Percentiles rank a stretch among this genome's conserved stretches.
Evolutionary conservation across 2,888 invertebrate genomes (phyloP).

Genomic region (Blastobasis lacticolella): DNA sequence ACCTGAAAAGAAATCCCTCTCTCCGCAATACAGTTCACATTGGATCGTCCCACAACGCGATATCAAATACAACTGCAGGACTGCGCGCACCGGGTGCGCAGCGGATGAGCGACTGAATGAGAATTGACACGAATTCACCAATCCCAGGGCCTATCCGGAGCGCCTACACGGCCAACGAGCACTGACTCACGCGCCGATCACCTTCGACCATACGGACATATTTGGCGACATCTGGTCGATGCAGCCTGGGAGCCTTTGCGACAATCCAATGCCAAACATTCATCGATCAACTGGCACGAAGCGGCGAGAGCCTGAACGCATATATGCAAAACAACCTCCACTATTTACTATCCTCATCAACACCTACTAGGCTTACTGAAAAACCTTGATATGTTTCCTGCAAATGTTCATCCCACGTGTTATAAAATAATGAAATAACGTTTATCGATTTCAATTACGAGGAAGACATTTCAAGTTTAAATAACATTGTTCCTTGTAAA

Average conservation of each 20-base stretch:
- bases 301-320: too few relatives aligned
- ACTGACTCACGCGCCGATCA: slow-evolving; percentile 61
- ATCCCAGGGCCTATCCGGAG: slow-evolving; percentile 36
- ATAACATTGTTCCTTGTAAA: too few relatives aligned
- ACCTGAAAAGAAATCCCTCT: too few relatives aligned
- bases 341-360: too few relatives aligned
- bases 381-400: neutral
- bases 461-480: too few relatives aligned
- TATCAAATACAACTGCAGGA: slow-evolving; percentile 6
- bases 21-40: too few relatives aligned
- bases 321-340: too few relatives aligned
- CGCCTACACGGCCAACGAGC: slow-evolving; percentile 42
- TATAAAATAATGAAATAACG: too few relatives aligned
- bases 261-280: slow-evolving; percentile 41
- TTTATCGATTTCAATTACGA: too few relatives aligned
- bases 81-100: slow-evolving; percentile 24
- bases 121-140: slow-evolving; percentile 22
- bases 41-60: too few relatives aligned
- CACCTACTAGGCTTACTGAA: neutral
- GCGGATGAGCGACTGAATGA: slow-evolving; percentile 45
- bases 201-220: slow-evolving; percentile 67
- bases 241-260: slow-evolving; percentile 41
- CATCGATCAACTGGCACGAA: neutral
- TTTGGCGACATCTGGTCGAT: slow-evolving; percentile 63
- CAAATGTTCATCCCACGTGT: too few relatives aligned